Base-by-base conservation (phyloP, 2,888 invertebrate species). In the Lissonota sp. region DNA sequence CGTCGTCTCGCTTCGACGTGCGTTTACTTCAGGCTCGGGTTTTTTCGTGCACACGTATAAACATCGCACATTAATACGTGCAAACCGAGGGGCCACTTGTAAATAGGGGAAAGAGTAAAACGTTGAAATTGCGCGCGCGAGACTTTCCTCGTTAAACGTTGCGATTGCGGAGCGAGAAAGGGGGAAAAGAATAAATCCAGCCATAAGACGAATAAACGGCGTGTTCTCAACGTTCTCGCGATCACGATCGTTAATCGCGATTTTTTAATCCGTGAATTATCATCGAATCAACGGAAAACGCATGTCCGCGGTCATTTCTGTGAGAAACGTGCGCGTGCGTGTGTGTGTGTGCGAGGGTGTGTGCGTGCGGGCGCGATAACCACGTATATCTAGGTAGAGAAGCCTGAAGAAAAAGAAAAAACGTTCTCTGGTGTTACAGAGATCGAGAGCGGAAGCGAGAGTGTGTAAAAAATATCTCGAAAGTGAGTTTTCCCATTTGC, bases 1-100 rank as follows among this genome's bases (percentile, higher is more conserved):
- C 88, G 87, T 90, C 73, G 77, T 77, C 77, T 73, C 89, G 88
- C 87, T 90, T 88, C 86, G 87, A 88, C 90, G 91, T 90, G 87
- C 86, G 86, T 78, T 76, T 74, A 83, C 85, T 80, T 83, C 85
- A 86, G 83, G 84, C 81, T 75, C 84, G 86, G 79, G n/a, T 55
- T 26, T 66, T 66, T 58, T 80, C 80, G 79, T 81, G 72, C 86
- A 73, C 86, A 42, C 58, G 42, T 57, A 72, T 53, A 63, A 40
- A 37, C 12, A 26, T 26, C 42, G 6, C 26, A 63, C 62, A 39
- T 8, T 55, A 10, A 46, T 39, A 51, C 49, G 26, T 26, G 26
- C 26, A 26, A 26, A 26, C 1, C 26, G 26, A 26, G 26, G 26
- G 26, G 26, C 26, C 26, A 26, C 26, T 26, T 26, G 1, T 26